A percentile compares a stretch with the other conserved stretches of the same genome.
Evolutionary conservation across 1,140 invertebrate genomes (phyloP).

Genomic region (Dendroctonus valens): DNA sequence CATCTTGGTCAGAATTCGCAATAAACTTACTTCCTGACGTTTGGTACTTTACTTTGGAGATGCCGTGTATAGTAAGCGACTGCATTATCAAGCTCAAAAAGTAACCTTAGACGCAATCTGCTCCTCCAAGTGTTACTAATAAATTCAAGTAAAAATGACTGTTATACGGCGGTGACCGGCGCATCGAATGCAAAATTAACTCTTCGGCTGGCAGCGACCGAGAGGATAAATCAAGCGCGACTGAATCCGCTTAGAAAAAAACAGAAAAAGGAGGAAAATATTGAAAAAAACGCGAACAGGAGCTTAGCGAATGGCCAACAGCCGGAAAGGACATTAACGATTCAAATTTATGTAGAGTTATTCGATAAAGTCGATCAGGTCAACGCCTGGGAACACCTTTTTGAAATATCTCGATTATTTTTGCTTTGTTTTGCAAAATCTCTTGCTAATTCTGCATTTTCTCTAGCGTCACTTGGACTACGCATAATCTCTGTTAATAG

Average conservation of each 20-base stretch:
- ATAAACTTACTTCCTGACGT: too few species aligned
- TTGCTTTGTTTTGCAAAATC: slow-evolving; percentile 3
- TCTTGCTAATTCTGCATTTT: too few species aligned
- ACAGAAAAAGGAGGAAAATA: slow-evolving; percentile 26
- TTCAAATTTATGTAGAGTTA: slow-evolving; percentile 36
- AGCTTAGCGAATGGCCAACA: slow-evolving; percentile 26
- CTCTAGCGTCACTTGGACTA: too few species aligned
- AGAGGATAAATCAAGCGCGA: slow-evolving; percentile 35
- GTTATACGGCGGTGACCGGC: slow-evolving; percentile 29
- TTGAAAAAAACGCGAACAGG: slow-evolving; percentile 27
- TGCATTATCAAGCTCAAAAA: too few species aligned
- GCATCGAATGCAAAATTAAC: slow-evolving; percentile 33
- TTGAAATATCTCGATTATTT: slow-evolving; percentile 27
- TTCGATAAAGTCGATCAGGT: slow-evolving; percentile 35
- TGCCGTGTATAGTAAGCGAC: too few species aligned
- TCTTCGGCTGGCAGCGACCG: slow-evolving; percentile 21
- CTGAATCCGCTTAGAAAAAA: slow-evolving; percentile 27
- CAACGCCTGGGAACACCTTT: slow-evolving; percentile 32
- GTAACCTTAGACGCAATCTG: slow-evolving; percentile 4
- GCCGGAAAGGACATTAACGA: slow-evolving; percentile 32
- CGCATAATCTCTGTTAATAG: too few species aligned
- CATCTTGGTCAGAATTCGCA: too few species aligned
- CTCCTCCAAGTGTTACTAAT: slow-evolving; percentile 31
- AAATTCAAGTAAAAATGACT: slow-evolving; percentile 35
- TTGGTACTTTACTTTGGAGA: too few species aligned